These are phyloP conservation scores for Megaceryle maxima DNA, from an alignment of 2,113 vertebrate species.

Conservation along the genomic window DNA sequence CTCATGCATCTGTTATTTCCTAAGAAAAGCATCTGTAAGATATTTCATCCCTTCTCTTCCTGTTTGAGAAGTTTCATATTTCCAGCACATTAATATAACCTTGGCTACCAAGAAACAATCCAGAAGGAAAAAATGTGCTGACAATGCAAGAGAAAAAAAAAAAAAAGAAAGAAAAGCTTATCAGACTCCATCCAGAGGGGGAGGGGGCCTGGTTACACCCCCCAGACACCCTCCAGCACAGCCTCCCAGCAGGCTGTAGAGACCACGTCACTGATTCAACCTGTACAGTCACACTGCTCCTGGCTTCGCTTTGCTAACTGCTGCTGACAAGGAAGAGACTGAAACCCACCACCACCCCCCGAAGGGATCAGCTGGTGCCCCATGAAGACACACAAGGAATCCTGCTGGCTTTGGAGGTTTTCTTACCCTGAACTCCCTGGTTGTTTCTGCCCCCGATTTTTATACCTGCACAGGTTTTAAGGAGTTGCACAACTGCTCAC, in stretches of 20 bases:
- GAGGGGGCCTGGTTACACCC: not conserved
- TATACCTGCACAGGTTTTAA: not conserved
- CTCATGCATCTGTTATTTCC: not conserved
- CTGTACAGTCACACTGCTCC: not conserved
- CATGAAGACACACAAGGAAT: not conserved
- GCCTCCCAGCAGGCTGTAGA: not conserved
- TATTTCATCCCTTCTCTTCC: not conserved
- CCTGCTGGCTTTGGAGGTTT: not conserved
- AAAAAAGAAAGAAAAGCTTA: not conserved
- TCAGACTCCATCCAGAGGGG: not conserved
- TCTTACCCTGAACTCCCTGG: not conserved
- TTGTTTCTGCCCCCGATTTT: not conserved
- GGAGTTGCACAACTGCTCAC: not conserved
- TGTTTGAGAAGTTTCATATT: conserved; percentile 19
- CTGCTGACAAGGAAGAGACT: not conserved
- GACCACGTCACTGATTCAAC: not conserved
- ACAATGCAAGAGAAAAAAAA: not conserved
- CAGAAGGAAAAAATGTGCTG: conserved; percentile 35
- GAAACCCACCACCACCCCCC: not conserved
- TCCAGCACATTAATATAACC: not conserved
- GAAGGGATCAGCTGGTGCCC: not conserved
- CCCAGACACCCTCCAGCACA: not conserved
- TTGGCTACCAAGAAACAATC: conserved; percentile 22
- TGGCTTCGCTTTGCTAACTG: not conserved
- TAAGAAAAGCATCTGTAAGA: conserved; percentile 32